phyloP scores from a whole-genome alignment of 2,888 invertebrate genomes.

The Cheiracanthium punctorium region DNA sequence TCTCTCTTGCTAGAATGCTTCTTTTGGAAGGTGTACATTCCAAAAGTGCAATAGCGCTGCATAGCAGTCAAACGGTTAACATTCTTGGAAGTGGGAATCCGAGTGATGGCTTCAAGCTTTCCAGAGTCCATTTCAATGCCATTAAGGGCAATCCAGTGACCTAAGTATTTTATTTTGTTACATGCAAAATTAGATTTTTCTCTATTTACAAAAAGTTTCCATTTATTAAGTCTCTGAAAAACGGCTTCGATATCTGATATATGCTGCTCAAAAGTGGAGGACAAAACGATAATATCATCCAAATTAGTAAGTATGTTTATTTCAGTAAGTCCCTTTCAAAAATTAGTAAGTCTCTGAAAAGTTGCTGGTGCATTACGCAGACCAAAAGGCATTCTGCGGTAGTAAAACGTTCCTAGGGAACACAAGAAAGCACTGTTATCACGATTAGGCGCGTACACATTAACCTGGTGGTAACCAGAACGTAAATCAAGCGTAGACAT shows the following conservation, averaged over 20 bases:
- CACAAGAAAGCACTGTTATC: constrained; percentile 15
- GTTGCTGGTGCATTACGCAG: constrained; percentile 8
- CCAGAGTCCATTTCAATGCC: constrained; percentile 4
- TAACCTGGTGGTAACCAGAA: constrained; percentile 16
- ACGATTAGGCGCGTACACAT: background rate
- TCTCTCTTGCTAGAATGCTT: no score
- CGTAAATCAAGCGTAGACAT: constrained; percentile 7
- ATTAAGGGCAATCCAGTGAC: background rate
- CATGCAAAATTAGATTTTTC: constrained; percentile 5
- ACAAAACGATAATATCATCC: constrained; percentile 21
- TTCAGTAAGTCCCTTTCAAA: background rate
- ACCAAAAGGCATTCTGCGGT: constrained; percentile 9
- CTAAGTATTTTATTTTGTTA: background rate
- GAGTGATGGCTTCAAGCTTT: background rate
- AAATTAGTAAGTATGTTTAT: background rate
- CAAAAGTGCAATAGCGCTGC: no score
- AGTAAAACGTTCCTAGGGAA: constrained; percentile 17
- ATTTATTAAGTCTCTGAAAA: background rate
- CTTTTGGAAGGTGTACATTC: no score
- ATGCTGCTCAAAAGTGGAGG: background rate
- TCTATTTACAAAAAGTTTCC: background rate
- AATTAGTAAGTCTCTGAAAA: constrained; percentile 21
- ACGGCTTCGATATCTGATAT: background rate
- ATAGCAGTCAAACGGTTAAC: no score
- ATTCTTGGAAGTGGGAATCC: background rate